phyloP scores from a whole-genome alignment of 2,888 invertebrate genomes.

The Netelia melanura region DNA sequence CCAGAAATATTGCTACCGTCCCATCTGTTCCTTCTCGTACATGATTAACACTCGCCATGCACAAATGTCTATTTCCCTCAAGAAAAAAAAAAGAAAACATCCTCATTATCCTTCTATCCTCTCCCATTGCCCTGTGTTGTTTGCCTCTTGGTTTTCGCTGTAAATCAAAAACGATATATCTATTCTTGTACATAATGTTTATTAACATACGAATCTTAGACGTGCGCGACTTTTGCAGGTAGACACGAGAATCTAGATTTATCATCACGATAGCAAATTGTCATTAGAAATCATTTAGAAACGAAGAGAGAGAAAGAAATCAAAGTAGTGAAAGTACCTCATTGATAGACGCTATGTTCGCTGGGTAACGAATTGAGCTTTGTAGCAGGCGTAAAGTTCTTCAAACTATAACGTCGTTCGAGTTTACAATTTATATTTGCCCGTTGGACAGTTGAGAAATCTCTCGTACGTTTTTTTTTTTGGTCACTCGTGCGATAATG shows the following conservation, averaged over 20 bases:
- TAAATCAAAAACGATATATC: constrained; percentile 47
- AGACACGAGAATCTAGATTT: constrained; percentile 26
- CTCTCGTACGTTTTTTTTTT: constrained; percentile 66
- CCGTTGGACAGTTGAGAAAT: constrained; percentile 44
- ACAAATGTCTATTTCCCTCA: constrained; percentile 61
- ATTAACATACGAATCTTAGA: constrained; percentile 52
- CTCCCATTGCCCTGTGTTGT: constrained; percentile 77
- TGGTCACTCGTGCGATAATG: constrained; percentile 73
- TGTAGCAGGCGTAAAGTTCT: constrained; percentile 69
- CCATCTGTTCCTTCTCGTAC: constrained; percentile 43
- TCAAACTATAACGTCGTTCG: not conserved
- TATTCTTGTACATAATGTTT: constrained; percentile 36
- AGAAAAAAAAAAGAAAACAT: constrained; percentile 29
- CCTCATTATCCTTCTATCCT: constrained; percentile 44
- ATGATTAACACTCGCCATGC: constrained; percentile 60
- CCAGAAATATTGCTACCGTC: constrained; percentile 22
- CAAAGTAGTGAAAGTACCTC: constrained; percentile 73
- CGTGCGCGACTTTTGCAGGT: constrained; percentile 12
- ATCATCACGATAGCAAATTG: constrained; percentile 14
- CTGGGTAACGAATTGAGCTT: constrained; percentile 67
- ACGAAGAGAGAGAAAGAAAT: constrained; percentile 17
- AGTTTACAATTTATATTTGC: constrained; percentile 6
- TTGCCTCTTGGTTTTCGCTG: constrained; percentile 83
- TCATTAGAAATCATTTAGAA: not conserved
- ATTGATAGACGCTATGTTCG: constrained; percentile 80